Conservation (phyloP, 2,888 invertebrate species). For the Phania funesta region DNA sequence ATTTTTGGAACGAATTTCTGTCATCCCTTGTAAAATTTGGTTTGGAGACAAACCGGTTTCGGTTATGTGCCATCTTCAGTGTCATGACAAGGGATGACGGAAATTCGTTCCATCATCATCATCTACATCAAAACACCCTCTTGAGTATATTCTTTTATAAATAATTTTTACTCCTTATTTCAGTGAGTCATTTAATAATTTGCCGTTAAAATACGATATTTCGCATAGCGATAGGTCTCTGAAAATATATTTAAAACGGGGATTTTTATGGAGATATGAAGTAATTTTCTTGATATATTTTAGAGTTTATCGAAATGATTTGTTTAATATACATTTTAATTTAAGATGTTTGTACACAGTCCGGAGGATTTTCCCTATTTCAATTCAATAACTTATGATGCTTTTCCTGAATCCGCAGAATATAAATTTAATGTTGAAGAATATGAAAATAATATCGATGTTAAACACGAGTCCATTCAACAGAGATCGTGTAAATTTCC, state of each 20-base stretch:
- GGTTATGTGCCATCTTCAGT: too few relatives aligned
- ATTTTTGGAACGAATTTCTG: too few relatives aligned
- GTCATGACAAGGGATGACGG: too few relatives aligned
- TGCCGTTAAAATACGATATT: constrained; percentile 72
- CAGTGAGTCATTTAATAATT: constrained; percentile 66
- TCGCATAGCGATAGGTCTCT: constrained; percentile 69
- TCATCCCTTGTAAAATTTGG: too few relatives aligned
- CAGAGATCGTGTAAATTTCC: constrained; percentile 75
- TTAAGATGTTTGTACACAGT: constrained; percentile 74
- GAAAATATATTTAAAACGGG: constrained; percentile 66
- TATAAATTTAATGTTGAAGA: constrained; percentile 73
- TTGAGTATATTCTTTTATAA: too few relatives aligned
- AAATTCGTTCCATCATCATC: too few relatives aligned
- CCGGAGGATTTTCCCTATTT: constrained; percentile 76
- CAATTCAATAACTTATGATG: constrained; percentile 69
- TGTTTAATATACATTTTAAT: not conserved
- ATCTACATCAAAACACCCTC: too few relatives aligned
- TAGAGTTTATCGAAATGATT: not conserved
- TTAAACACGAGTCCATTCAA: constrained; percentile 69
- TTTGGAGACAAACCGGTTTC: too few relatives aligned
- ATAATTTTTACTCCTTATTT: constrained; percentile 11
- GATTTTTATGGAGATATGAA: constrained; percentile 71
- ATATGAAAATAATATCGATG: constrained; percentile 72
- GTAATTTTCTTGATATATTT: constrained; percentile 57
- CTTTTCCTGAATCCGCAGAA: constrained; percentile 67